Base-by-base conservation (phyloP, 1,140 invertebrate genomes). In the Cecropterus lyciades region DNA sequence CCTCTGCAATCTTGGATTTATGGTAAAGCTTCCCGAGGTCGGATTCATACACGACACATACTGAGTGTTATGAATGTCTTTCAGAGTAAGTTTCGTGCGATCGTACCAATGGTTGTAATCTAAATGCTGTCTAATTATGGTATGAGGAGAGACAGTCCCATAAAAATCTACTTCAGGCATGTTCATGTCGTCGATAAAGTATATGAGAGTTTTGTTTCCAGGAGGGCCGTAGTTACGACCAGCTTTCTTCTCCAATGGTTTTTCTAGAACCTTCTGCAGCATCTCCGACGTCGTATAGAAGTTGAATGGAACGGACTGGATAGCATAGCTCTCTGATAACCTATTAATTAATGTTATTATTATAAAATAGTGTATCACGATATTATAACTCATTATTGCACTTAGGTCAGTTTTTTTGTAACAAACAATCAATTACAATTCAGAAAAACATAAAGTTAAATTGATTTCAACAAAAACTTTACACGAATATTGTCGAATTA, bases 41-140 rank as follows among this genome's bases (percentile, higher is more conserved):
- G 98, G 98, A 92, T 99, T 99, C 98, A 99, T 99, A 83, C 97
- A 99, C 20, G 97, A 97, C 0, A 99, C 96, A 83, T 99, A 99
- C 85, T 99, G 98, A 63, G 97, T 98, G 82, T 99, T 99, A 79
- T 98, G 97, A 66, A 99, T 98, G 59, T 99, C 98, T 92, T 99
- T 99, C 0, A 99, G 87, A 0, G 96, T 94, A n/a, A 99, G 91
- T 83, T 98, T 98, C 0, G 95, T 95, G 30, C 98, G 93, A 82
- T 99, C 98, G 70, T 98, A 98, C 98, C 98, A 99, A 87, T 99
- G 98, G 52, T 95, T 95, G 81, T 99, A 99, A 89, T 99, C 98
- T 73, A 99, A 92, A 92, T 99, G 98, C 82, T 99, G 98, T 15
- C 98, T 93, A 55, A 99, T 98, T 6, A 99, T 92, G 0, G 98